Conservation (phyloP, 2,888 invertebrate genomes). For the Macaria notata region DNA sequence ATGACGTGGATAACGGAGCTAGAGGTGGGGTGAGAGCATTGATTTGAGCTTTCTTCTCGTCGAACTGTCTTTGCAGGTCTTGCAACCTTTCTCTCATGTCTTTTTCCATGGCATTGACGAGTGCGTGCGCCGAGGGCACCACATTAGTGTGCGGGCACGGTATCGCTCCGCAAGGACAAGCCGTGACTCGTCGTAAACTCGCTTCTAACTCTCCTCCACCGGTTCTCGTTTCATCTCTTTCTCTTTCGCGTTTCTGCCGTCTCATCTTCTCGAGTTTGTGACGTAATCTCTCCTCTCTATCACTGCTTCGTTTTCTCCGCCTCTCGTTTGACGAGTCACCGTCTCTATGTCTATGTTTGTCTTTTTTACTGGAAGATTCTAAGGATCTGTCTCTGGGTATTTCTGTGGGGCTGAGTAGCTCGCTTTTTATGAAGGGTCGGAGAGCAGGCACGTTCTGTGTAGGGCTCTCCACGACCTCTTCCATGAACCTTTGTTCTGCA, state of each 20-base stretch:
- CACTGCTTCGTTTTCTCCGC: slow-evolving; percentile 63
- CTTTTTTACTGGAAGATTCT: slow-evolving; percentile 55
- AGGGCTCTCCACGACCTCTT: slow-evolving; percentile 84
- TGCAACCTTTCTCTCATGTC: slow-evolving; percentile 92
- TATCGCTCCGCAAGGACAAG: slow-evolving; percentile 59
- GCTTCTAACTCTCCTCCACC: slow-evolving; percentile 67
- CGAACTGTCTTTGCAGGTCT: slow-evolving; percentile 90
- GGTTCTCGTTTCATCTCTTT: slow-evolving; percentile 52
- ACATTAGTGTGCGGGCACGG: slow-evolving; percentile 57
- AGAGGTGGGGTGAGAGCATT: slow-evolving; percentile 85
- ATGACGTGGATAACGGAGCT: slow-evolving; percentile 61
- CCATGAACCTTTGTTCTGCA: slow-evolving; percentile 91
- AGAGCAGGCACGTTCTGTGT: slow-evolving; percentile 42
- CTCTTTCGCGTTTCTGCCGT: slow-evolving; percentile 67
- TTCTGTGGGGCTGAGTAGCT: slow-evolving; percentile 64
- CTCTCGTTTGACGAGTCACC: slow-evolving; percentile 68
- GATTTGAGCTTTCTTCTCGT: slow-evolving; percentile 92
- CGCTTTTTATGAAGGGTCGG: slow-evolving; percentile 66
- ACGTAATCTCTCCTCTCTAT: slow-evolving; percentile 65
- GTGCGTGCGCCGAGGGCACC: slow-evolving; percentile 78
- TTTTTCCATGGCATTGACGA: slow-evolving; percentile 89
- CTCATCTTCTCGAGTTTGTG: slow-evolving; percentile 75
- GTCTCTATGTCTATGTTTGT: slow-evolving; percentile 65
- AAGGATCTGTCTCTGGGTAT: slow-evolving; percentile 41
- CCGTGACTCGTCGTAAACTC: slow-evolving; percentile 66